Conservation (phyloP, 2,888 invertebrate species). For the Mesopsocus fuscifrons region DNA sequence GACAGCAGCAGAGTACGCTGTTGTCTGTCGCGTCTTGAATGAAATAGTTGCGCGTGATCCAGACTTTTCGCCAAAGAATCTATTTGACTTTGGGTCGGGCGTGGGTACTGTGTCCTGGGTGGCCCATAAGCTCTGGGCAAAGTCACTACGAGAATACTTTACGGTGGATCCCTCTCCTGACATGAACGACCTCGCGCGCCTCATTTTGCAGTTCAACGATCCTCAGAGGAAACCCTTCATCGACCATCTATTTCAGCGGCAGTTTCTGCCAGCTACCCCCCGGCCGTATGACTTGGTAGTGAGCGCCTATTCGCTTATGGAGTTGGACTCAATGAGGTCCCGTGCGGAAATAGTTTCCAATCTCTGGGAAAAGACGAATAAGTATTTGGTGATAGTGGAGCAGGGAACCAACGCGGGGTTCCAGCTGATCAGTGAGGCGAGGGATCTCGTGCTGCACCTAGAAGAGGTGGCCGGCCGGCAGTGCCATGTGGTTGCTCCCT, state of each 20-base stretch:
- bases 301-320: constrained; percentile 62
- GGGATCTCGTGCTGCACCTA: constrained; percentile 54
- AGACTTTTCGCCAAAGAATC: constrained; percentile 49
- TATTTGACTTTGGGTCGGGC: constrained; percentile 88
- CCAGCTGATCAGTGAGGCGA: constrained; percentile 58
- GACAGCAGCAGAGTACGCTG: constrained; percentile 56
- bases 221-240: constrained; percentile 36
- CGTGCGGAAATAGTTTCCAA: constrained; percentile 51
- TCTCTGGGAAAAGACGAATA: constrained; percentile 71
- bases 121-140: constrained; percentile 48
- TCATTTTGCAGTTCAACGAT: constrained; percentile 44
- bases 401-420: constrained; percentile 69
- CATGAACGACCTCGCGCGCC: constrained; percentile 66
- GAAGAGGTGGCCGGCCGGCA: constrained; percentile 15
- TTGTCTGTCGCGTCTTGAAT: constrained; percentile 44
- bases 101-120: constrained; percentile 78
- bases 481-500: constrained; percentile 56
- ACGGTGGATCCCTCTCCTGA: constrained; percentile 63
- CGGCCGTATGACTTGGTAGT: constrained; percentile 60
- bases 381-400: constrained; percentile 68
- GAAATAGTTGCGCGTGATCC: constrained; percentile 47
- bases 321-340: constrained; percentile 44
- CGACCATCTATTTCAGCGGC: constrained; percentile 50
- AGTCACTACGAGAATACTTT: constrained; percentile 57
- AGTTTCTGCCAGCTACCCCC: constrained; percentile 53